Evolutionary conservation across 2,888 invertebrate species (phyloP).

Genomic region (Metellina segmentata): DNA sequence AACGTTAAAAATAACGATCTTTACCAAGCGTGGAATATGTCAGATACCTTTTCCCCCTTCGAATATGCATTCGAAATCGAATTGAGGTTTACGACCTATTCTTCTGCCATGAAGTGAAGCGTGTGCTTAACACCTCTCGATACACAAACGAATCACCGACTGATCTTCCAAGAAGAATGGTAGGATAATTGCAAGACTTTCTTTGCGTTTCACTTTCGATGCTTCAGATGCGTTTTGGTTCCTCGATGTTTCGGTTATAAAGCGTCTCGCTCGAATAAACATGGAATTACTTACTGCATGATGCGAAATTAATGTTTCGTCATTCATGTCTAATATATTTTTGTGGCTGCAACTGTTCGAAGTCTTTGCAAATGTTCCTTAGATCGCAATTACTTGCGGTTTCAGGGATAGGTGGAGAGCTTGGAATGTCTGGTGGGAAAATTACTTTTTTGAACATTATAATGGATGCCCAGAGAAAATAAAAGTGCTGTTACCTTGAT

Average conservation of each 20-base stretch:
- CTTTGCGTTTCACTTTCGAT: conserved; percentile 26
- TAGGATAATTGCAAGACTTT: conserved; percentile 37
- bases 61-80: conserved; percentile 20
- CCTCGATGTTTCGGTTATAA: neutral
- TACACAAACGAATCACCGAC: conserved; percentile 1
- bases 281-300: neutral
- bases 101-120: conserved; percentile 15
- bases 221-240: neutral
- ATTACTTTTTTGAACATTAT: neutral
- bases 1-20: conserved; percentile 25
- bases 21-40: conserved; percentile 32
- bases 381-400: neutral
- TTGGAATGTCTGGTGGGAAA: neutral
- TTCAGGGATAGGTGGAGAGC: neutral
- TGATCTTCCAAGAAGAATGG: neutral
- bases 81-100: conserved; percentile 60
- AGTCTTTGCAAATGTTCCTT: neutral
- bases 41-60: conserved; percentile 6
- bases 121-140: conserved; percentile 22
- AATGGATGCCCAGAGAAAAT: neutral
- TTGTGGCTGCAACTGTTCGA: neutral
- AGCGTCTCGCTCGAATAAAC: conserved; percentile 7
- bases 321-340: neutral
- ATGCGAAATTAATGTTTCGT: conserved; percentile 9
- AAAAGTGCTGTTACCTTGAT: neutral